Conservation (phyloP, 2,888 invertebrate genomes). For the Perdita meconis region DNA sequence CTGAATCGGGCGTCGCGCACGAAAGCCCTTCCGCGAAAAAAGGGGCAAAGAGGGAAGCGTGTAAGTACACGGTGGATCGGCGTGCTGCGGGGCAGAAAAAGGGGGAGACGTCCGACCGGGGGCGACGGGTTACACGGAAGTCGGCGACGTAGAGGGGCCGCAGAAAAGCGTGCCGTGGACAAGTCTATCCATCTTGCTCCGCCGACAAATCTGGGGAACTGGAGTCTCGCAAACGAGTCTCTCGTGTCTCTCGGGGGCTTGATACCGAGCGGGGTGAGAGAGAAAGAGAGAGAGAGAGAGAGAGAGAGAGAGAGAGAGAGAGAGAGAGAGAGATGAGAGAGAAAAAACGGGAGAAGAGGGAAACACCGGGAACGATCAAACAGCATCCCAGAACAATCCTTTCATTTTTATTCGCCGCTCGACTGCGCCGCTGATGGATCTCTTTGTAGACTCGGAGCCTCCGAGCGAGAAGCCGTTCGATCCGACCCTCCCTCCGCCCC, state of each 20-base stretch:
- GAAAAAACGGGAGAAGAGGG: constrained; percentile 16
- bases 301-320: constrained; percentile 27
- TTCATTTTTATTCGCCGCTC: constrained; percentile 41
- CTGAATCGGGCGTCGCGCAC: constrained; percentile 2
- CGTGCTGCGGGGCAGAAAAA: constrained; percentile 2
- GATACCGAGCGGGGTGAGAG: constrained; percentile 2
- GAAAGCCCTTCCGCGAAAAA: neutral
- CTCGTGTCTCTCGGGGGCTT: constrained; percentile 42
- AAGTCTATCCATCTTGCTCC: constrained; percentile 70
- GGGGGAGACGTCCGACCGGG: no score
- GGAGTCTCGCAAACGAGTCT: constrained; percentile 24
- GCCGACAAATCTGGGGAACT: constrained; percentile 59
- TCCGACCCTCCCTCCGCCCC: no score
- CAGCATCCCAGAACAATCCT: constrained; percentile 39
- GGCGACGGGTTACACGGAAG: no score
- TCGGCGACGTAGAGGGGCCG: neutral
- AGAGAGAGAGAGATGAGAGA: constrained; percentile 19
- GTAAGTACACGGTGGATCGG: neutral
- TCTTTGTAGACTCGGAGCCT: neutral
- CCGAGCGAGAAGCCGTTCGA: constrained; percentile 1
- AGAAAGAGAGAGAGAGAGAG: neutral
- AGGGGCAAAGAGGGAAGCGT: constrained; percentile 9
- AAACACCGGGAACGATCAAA: constrained; percentile 48
- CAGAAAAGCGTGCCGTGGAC: constrained; percentile 64
- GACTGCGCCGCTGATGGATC: constrained; percentile 28